A percentile compares a stretch with the other conserved stretches of the same genome.
Evolutionary conservation across 2,113 vertebrate species (phyloP).

Genomic region (Eulacestoma nigropectus): DNA sequence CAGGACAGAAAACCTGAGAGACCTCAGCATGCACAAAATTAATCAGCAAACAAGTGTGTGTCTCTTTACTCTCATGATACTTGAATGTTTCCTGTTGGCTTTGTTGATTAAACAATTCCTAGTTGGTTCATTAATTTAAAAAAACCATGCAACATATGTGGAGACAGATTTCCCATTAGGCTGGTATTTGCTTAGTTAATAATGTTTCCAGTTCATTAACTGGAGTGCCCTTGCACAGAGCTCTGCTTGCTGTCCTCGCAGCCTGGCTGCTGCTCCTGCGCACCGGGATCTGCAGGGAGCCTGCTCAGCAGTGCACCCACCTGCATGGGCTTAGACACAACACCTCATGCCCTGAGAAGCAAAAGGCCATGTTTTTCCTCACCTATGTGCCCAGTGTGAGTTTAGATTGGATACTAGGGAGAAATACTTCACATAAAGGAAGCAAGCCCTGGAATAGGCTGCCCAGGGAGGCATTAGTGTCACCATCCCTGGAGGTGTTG

Average conservation of each 20-base stretch:
- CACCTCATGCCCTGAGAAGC: not conserved
- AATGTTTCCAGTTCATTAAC: not conserved
- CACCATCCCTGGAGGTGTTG: not conserved
- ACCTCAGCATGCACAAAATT: not conserved
- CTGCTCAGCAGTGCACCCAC: not conserved
- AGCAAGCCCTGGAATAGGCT: not conserved
- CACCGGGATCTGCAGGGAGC: accelerated
- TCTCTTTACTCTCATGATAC: not conserved
- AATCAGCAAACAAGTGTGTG: not conserved
- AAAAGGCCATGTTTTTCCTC: not conserved
- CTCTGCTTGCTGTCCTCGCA: not conserved
- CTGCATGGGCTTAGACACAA: not conserved
- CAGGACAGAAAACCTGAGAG: not conserved
- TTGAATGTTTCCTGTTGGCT: not conserved
- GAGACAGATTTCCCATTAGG: not conserved
- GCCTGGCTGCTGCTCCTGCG: not conserved
- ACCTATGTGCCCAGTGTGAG: accelerated
- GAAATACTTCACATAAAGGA: not conserved
- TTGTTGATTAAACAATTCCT: constrained; percentile 37
- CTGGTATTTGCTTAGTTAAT: not conserved
- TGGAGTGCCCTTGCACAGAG: not conserved
- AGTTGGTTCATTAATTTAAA: not conserved
- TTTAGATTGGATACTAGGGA: not conserved
- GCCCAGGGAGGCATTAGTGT: not conserved
- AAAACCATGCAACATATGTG: not conserved